Conservation (phyloP, 2,888 invertebrate species). For the Gandaritis pyraliata region DNA sequence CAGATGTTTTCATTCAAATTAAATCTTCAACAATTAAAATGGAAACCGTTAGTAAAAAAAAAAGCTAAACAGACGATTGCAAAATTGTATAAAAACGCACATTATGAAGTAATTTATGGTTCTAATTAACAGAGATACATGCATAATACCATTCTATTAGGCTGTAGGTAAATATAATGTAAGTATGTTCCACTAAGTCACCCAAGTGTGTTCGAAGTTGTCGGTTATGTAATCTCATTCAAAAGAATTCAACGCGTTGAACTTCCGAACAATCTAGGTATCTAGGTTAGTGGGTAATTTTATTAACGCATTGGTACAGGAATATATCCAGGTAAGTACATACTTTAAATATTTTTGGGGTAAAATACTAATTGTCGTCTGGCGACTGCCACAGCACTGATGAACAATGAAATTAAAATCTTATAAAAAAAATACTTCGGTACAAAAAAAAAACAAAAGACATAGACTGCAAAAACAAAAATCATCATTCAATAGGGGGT, state of each 20-base stretch:
- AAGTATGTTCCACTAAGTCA: constrained; percentile 1
- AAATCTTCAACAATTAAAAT: background rate
- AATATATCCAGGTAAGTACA: no score
- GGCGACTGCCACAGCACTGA: no score
- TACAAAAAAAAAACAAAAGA: no score
- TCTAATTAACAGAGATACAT: constrained; percentile 4
- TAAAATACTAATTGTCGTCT: no score
- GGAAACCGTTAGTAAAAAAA: background rate
- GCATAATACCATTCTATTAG: constrained; percentile 3
- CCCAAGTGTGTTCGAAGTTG: background rate
- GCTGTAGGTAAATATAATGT: background rate
- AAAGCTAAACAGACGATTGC: background rate
- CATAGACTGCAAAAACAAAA: no score
- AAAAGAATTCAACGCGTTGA: constrained; percentile 5
- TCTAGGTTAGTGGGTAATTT: constrained; percentile 4
- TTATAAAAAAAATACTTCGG: no score
- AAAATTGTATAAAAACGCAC: background rate
- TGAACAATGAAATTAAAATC: no score
- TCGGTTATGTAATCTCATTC: constrained; percentile 6
- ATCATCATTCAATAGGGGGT: no score
- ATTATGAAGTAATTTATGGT: constrained; percentile 6
- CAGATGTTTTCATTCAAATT: no score
- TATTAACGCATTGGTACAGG: no score
- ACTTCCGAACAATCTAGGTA: background rate
- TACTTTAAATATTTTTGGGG: no score